These are phyloP conservation scores for Ammodytes marinus DNA, from an alignment of 2,113 vertebrate species.

Conservation along the genomic window DNA sequence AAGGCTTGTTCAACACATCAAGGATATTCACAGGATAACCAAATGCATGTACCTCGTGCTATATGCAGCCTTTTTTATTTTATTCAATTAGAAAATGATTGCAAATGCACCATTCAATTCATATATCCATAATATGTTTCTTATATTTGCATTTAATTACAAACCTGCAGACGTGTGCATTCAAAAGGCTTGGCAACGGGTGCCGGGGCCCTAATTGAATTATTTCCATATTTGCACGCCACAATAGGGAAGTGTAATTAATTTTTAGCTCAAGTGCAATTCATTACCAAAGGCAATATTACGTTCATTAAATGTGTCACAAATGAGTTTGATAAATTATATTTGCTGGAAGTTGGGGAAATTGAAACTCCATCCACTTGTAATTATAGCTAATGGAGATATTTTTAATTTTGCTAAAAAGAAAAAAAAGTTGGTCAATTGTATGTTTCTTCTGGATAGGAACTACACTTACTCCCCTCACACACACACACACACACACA, in stretches of 20 bases:
- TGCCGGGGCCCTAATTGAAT: slow-evolving; percentile 66
- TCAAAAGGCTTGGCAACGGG: slow-evolving; percentile 48
- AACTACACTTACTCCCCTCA: too few species aligned
- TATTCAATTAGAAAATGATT: neutral
- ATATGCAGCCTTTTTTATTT: neutral
- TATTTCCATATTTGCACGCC: slow-evolving; percentile 70
- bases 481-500: neutral
- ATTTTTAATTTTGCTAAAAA: slow-evolving; percentile 42
- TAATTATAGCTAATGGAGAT: slow-evolving; percentile 69
- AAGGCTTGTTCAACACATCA: neutral
- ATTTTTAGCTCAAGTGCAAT: slow-evolving; percentile 71
- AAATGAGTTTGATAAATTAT: slow-evolving; percentile 75
- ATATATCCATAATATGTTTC: neutral
- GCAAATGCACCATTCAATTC: neutral
- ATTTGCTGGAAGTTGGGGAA: slow-evolving; percentile 68
- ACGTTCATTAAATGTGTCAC: slow-evolving; percentile 76
- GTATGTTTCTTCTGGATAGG: neutral
- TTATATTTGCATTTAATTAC: slow-evolving; percentile 3
- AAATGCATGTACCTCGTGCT: too few species aligned
- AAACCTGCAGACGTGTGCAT: slow-evolving; percentile 43
- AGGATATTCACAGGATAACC: neutral
- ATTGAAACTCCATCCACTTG: slow-evolving; percentile 65
- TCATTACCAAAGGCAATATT: slow-evolving; percentile 72
- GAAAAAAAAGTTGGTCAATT: slow-evolving; percentile 14
- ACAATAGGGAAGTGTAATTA: slow-evolving; percentile 71